Evolutionary conservation across 1,140 invertebrate species (phyloP), one percentile per base, ranked within the genome.

Genomic region (Aphelinus atriplicis): DNA sequence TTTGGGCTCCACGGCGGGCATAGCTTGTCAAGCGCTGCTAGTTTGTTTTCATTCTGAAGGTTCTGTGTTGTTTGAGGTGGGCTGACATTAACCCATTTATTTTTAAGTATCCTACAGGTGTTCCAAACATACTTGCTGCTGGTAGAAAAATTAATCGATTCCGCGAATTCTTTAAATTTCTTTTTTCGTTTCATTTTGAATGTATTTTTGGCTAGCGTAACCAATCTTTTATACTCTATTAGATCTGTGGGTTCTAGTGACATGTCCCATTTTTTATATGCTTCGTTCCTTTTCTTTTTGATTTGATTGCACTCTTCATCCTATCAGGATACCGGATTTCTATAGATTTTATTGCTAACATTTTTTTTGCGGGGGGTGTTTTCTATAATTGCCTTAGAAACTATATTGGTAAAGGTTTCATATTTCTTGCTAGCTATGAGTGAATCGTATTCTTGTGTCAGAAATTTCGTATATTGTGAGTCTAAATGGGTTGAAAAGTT

Each of bases 81-180:
- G 2, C 2, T 62, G 1, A 9, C 10, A 6, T 62, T 61, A 3
- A 53, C 47, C 57, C 57, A 71, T 71, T 71, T 71, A 62, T 71
- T 61, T 62, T 61, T 61, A 42, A 71, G 46, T 2, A 71, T 62
- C 62, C 62, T 62, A n/a, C n/a, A 46, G 53, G n/a, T 60, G 3
- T 71, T 46, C 69, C 69, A 71, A 26, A 71, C 69, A 45, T 71
- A 62, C 2, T 2, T 43, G 2, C 48, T 71, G 56, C 60, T 51
- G 63, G 6, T 50, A 58, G 60, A 10, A 73, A 56, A 55, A 76
- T 67, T 45, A 46, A 65, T 57, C 57, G 61, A 68, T 77, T 63
- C 55, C 7, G 55, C 68, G 9, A 71, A 65, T 43, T 46, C 7
- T 9, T 71, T 56, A 58, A 46, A 68, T 26, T 26, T 26, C 3